A percentile compares a stretch with the other conserved stretches of the same genome.
Conservation (phyloP, 2,888 invertebrate genomes). For the Protodeltote pygarga region DNA sequence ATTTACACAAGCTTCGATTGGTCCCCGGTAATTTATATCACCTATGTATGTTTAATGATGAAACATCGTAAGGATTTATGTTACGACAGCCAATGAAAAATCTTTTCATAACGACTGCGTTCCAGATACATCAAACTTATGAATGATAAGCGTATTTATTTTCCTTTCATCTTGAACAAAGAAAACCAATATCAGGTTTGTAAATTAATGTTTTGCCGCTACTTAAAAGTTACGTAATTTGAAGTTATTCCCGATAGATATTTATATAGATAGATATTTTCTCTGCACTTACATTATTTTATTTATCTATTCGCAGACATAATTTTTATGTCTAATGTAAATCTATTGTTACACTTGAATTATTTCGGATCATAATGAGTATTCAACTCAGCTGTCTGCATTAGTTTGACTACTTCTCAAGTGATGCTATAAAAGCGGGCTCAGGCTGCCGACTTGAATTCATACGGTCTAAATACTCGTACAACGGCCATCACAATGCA, state of each 20-base stretch:
- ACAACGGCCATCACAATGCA: slow-evolving; percentile 84
- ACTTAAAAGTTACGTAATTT: slow-evolving; percentile 3
- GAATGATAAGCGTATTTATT: slow-evolving; percentile 33
- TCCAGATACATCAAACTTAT: slow-evolving; percentile 32
- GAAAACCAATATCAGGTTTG: slow-evolving; percentile 14
- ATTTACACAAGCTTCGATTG: slow-evolving; percentile 33
- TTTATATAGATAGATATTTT: neutral
- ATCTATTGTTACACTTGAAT: slow-evolving; percentile 15
- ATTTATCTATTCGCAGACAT: slow-evolving; percentile 6
- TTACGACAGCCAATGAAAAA: slow-evolving; percentile 38
- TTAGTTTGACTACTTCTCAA: slow-evolving; percentile 50
- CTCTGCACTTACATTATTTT: neutral
- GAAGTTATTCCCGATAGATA: neutral
- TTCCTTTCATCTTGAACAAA: slow-evolving; percentile 1
- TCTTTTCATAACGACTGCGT: slow-evolving; percentile 37
- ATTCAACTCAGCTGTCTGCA: slow-evolving; percentile 46
- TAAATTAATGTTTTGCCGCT: slow-evolving; percentile 7
- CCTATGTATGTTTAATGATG: slow-evolving; percentile 26
- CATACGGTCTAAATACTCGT: slow-evolving; percentile 82
- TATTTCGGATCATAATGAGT: slow-evolving; percentile 32
- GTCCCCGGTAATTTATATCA: slow-evolving; percentile 32
- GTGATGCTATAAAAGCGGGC: slow-evolving; percentile 62
- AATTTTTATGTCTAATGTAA: slow-evolving; percentile 5
- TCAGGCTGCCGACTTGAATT: slow-evolving; percentile 69
- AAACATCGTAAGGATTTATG: slow-evolving; percentile 21